Evolutionary conservation across 37 sponge, comb jelly and placozoan species (phyloP).

Genomic region (Halisarca cf. caerulea): DNA sequence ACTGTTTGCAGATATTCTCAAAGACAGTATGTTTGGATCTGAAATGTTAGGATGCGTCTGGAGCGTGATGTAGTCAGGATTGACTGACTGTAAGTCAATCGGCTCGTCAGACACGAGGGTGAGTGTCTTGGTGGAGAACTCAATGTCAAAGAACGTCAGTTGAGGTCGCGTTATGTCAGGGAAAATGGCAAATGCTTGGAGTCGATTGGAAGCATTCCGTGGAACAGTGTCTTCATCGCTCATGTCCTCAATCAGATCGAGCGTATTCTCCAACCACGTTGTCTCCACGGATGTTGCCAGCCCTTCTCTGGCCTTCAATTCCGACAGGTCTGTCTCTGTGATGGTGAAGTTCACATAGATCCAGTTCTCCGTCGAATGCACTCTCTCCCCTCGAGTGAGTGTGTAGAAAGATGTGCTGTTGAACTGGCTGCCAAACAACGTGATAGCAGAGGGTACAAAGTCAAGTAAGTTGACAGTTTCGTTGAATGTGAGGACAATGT

Average conservation of each 20-base stretch:
- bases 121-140: conserved; percentile 58
- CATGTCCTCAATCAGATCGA: conserved; percentile 68
- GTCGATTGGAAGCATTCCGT: conserved; percentile 31
- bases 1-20: conserved; percentile 63
- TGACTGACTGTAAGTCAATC: conserved; percentile 72
- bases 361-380: conserved; percentile 55
- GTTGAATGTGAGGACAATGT: conserved; percentile 83
- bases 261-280: conserved; percentile 65
- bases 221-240: conserved; percentile 42
- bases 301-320: conserved; percentile 62
- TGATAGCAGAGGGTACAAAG: conserved; percentile 53
- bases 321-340: conserved; percentile 38
- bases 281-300: conserved; percentile 50
- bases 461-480: conserved; percentile 60
- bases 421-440: conserved; percentile 40
- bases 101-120: conserved; percentile 80
- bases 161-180: conserved; percentile 75
- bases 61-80: conserved; percentile 65
- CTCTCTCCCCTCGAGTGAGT: conserved; percentile 19
- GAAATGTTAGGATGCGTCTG: conserved; percentile 43
- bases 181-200: conserved; percentile 36
- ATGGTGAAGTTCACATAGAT: conserved; percentile 70
- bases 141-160: conserved; percentile 49
- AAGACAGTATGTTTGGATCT: conserved; percentile 8
- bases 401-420: conserved; percentile 71